Evolutionary conservation across 1,140 invertebrate genomes (phyloP).

Genomic region (Neomicropteryx cornuta): DNA sequence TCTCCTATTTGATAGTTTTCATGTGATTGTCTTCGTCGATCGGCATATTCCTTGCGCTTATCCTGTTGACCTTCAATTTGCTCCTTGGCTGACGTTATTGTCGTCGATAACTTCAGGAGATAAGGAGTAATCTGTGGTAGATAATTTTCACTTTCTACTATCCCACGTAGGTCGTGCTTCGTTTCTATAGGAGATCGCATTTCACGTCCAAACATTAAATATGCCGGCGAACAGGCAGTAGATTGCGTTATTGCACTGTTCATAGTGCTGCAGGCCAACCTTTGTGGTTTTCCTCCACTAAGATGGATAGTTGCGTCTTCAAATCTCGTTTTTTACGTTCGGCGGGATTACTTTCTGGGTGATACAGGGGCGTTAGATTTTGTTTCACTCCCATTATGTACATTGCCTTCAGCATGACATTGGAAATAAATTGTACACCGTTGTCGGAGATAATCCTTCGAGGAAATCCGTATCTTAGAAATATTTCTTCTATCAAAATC

Average conservation of each 20-base stretch:
- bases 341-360: conserved; percentile 21
- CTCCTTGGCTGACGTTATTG: conserved; percentile 8
- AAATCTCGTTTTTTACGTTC: conserved; percentile 22
- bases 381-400: conserved; percentile 18
- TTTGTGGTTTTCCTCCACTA: conserved; percentile 18
- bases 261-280: conserved; percentile 22
- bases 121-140: conserved; percentile 14
- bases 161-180: conserved; percentile 10
- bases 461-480: conserved; percentile 12
- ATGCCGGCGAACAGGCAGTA: conserved; percentile 24
- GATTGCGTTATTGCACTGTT: conserved; percentile 21
- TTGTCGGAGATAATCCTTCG: conserved; percentile 17
- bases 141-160: conserved; percentile 12
- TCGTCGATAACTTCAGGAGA: conserved; percentile 3
- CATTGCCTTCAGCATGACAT: conserved; percentile 18
- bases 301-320: conserved; percentile 20
- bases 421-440: conserved; percentile 9
- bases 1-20: conserved; percentile 12
- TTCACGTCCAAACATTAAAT: conserved; percentile 16
- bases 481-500: conserved; percentile 9
- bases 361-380: conserved; percentile 17
- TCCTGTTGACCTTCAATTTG: not conserved
- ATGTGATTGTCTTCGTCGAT: conserved; percentile 7
- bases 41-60: not conserved
- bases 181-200: conserved; percentile 6